Conservation (phyloP, 2,888 invertebrate species). For the Nephrotoma flavescens region DNA sequence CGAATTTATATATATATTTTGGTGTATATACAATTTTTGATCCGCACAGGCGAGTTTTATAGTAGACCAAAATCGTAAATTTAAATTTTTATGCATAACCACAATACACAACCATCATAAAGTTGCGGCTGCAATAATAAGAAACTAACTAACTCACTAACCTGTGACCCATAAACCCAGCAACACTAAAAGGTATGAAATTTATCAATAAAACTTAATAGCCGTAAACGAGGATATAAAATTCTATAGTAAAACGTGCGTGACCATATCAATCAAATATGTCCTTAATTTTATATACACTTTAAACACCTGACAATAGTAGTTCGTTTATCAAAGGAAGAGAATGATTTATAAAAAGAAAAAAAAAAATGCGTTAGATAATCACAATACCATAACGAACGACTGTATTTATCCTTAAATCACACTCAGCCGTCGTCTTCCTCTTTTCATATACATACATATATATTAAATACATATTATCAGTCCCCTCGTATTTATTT, state of each 20-base stretch:
- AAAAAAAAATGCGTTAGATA: neutral
- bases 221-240: neutral
- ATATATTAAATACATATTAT: neutral
- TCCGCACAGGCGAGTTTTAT: neutral
- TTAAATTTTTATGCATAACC: neutral
- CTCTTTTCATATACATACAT: neutral
- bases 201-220: neutral
- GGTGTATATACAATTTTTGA: neutral
- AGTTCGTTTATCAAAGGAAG: neutral
- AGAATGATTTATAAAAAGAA: neutral
- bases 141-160: neutral
- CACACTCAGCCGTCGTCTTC: neutral
- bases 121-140: neutral
- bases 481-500: neutral
- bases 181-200: neutral
- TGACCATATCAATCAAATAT: neutral
- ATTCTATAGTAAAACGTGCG: neutral
- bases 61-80: neutral
- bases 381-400: neutral
- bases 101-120: neutral
- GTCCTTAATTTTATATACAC: neutral
- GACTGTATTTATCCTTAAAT: neutral
- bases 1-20: neutral
- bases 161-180: neutral
- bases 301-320: neutral